Percentiles rank a stretch among this genome's conserved stretches.
phyloP scores from a whole-genome alignment of 2,888 invertebrate species.

The Ormyrus rosae region DNA sequence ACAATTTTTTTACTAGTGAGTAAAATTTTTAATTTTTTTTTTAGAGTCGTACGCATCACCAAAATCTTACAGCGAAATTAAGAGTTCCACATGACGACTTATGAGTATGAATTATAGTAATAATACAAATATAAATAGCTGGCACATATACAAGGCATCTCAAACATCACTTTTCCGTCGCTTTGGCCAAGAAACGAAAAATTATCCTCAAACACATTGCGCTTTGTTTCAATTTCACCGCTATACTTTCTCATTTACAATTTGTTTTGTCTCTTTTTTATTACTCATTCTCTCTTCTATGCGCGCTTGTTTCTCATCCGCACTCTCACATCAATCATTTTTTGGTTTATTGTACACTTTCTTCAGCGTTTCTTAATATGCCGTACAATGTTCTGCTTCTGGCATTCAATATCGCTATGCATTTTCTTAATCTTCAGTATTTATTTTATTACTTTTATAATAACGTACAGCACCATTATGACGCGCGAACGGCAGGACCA shows the following conservation, averaged over 20 bases:
- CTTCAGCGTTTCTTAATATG: slow-evolving; percentile 18
- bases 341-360: slow-evolving; percentile 50
- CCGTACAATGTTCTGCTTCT: neutral
- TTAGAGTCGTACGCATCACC: slow-evolving; percentile 54
- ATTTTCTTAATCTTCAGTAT: slow-evolving; percentile 22
- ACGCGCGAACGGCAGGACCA: slow-evolving; percentile 43
- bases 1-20: slow-evolving; percentile 30
- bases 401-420: slow-evolving; percentile 7
- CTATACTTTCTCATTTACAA: slow-evolving; percentile 47
- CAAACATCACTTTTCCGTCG: slow-evolving; percentile 67
- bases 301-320: slow-evolving; percentile 25
- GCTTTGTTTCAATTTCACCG: slow-evolving; percentile 39
- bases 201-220: slow-evolving; percentile 52
- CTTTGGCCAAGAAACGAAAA: slow-evolving; percentile 52
- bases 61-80: slow-evolving; percentile 64
- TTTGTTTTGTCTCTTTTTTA: slow-evolving; percentile 25
- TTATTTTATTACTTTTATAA: slow-evolving; percentile 42
- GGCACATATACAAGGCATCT: slow-evolving; percentile 73
- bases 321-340: slow-evolving; percentile 28
- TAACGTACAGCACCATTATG: slow-evolving; percentile 51
- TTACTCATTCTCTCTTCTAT: slow-evolving; percentile 39
- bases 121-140: slow-evolving; percentile 69
- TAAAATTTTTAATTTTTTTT: slow-evolving; percentile 39
- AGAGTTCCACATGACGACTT: slow-evolving; percentile 62
- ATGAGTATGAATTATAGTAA: slow-evolving; percentile 66